A percentile compares a stretch with the other conserved stretches of the same genome.
These are phyloP conservation scores for Actinia tenebrosa DNA, from an alignment of 64 coral and sea anemone species.

Conservation along the genomic window DNA sequence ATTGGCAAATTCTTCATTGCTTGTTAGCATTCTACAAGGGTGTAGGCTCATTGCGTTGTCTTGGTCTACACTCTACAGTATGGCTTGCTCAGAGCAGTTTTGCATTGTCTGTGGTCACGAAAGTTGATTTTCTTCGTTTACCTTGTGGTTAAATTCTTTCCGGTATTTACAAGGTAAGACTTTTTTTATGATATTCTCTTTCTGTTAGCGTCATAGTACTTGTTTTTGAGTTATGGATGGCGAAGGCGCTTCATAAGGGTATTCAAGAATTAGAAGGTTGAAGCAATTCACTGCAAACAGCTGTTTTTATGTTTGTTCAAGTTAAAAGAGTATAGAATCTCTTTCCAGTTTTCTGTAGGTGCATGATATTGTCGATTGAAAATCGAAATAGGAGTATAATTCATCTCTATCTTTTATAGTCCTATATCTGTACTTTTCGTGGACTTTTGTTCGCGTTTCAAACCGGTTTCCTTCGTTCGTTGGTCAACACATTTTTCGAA, in stretches of 20 bases:
- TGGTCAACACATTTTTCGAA: not conserved
- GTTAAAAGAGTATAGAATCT: not conserved
- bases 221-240: not conserved
- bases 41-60: not conserved
- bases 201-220: not conserved
- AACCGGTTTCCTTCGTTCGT: not conserved
- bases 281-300: not conserved
- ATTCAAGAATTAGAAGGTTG: not conserved
- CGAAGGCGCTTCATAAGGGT: not conserved
- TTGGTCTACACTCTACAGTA: not conserved
- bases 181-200: not conserved
- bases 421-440: not conserved
- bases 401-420: not conserved
- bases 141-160: slow-evolving; percentile 15
- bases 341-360: not conserved
- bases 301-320: not conserved
- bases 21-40: not conserved
- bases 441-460: not conserved
- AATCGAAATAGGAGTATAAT: not conserved
- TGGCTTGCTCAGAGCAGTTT: not conserved
- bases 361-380: not conserved
- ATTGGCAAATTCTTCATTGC: not conserved
- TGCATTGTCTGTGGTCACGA: not conserved
- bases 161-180: not conserved
- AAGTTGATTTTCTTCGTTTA: not conserved